Percentiles rank a stretch among this genome's conserved stretches.
Conservation (phyloP, 2,888 invertebrate genomes). For the Dyspetes luteomarginatus region DNA sequence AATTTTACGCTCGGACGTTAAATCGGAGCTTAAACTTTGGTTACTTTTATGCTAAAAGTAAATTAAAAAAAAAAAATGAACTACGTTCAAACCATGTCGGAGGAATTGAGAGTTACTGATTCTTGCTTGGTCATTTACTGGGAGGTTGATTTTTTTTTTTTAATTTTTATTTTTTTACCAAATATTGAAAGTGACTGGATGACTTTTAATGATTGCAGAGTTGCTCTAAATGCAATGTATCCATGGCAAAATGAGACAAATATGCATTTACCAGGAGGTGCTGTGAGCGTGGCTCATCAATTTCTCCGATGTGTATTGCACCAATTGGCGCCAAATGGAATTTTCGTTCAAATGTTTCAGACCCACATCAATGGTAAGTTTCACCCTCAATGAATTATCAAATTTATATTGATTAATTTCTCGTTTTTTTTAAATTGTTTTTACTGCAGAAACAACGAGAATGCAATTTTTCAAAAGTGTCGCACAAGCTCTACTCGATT, state of each 20-base stretch:
- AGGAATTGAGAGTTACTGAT: no score
- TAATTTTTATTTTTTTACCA: background rate
- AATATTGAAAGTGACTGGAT: background rate
- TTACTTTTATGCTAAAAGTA: no score
- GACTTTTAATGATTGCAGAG: slow-evolving; percentile 83
- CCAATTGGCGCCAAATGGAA: slow-evolving; percentile 97
- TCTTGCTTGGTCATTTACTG: no score
- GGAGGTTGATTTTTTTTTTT: background rate
- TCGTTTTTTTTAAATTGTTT: no score
- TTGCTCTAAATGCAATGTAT: slow-evolving; percentile 91
- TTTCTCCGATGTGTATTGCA: slow-evolving; percentile 98
- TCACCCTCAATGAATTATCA: slow-evolving; percentile 59
- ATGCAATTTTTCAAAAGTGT: slow-evolving; percentile 97
- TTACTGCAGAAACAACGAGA: slow-evolving; percentile 87
- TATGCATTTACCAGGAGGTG: slow-evolving; percentile 96
- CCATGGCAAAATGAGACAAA: slow-evolving; percentile 95
- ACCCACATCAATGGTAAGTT: slow-evolving; percentile 94
- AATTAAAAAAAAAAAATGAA: background rate
- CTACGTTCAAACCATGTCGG: no score
- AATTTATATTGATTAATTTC: slow-evolving; percentile 15
- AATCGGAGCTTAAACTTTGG: no score
- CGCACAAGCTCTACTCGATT: slow-evolving; percentile 96
- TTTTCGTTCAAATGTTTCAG: slow-evolving; percentile 97
- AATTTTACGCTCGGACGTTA: no score
- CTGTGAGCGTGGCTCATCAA: slow-evolving; percentile 97